Evolutionary conservation across 2,113 vertebrate genomes (phyloP), one percentile per base, ranked within the genome.

Genomic region (Pteruthius melanotis): DNA sequence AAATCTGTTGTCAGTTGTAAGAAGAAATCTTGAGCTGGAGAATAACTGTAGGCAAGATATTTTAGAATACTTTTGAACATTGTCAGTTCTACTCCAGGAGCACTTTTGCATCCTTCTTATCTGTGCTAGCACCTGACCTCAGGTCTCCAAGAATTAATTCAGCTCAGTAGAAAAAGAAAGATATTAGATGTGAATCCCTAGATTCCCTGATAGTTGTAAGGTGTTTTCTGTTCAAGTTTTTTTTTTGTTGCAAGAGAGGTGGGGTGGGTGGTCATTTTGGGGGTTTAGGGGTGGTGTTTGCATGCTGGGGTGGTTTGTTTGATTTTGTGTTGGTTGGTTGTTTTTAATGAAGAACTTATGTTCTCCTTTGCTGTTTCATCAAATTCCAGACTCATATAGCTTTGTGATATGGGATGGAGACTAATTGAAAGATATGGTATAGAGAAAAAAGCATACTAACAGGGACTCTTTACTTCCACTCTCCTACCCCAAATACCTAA

Each of bases 221-320:
- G 18, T 86, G 12, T 35, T 53, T 35, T 27, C 24, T 60, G 16
- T 39, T 45, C 24, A 33, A 22, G 2, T 7, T 57, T 61, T 27
- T 61, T 27, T 21, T 76, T 40, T 68, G 20, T 39, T 59, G 33
- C 16, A 68, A 50, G 17, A 28, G 5, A 33, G 4, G 17, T 18
- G 33, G 18, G 3, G 3, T 6, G 3, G 7, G 18, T 11, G 2
- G 13, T 9, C 3, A 37, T 24, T 65, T 13, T 2, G 15, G 6
- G 14, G 9, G 4, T 23, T 76, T 45, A n/a, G 18, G 10, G 8
- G 8, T 53, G 8, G 14, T 47, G 7, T 44, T 54, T 35, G 6
- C 31, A 4, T 53, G 24, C n/a, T 31, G n/a, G 12, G 17, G 26
- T 19, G 2, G 3, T 6, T 52, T 30, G 24, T 40, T 66, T 68